Conservation (phyloP, 2,888 invertebrate genomes). For the Drosophila formosana region DNA sequence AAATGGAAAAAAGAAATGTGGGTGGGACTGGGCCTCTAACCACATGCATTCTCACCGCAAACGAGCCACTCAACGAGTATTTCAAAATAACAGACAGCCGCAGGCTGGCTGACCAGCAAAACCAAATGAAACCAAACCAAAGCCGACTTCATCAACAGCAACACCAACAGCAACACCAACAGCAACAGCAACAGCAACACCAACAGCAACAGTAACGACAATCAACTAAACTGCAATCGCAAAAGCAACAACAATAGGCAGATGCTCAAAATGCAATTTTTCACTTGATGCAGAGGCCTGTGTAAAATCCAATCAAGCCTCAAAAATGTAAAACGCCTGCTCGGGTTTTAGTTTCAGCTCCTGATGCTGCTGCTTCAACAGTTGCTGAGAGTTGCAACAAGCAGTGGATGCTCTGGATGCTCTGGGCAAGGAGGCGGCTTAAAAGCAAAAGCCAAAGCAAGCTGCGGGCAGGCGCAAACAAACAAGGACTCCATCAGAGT, state of each 20-base stretch:
- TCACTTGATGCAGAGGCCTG: slow-evolving; percentile 65
- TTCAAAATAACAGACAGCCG: slow-evolving; percentile 78
- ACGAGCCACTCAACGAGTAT: slow-evolving; percentile 80
- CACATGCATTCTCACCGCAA: slow-evolving; percentile 76
- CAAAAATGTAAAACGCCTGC: slow-evolving; percentile 79
- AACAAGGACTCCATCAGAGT: slow-evolving; percentile 43
- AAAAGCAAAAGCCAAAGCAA: slow-evolving; percentile 78
- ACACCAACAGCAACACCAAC: slow-evolving; percentile 35
- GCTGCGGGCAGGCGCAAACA: slow-evolving; percentile 69
- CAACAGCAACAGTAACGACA: slow-evolving; percentile 49
- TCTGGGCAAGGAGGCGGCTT: slow-evolving; percentile 32
- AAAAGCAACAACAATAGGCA: slow-evolving; percentile 46
- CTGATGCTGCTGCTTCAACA: slow-evolving; percentile 8
- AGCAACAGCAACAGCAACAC: slow-evolving; percentile 25
- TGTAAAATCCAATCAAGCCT: slow-evolving; percentile 81
- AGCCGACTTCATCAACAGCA: slow-evolving; percentile 81
- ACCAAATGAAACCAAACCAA: slow-evolving; percentile 77
- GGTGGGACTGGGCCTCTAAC: slow-evolving; percentile 30
- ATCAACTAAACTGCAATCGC: slow-evolving; percentile 40
- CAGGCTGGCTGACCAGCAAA: slow-evolving; percentile 64
- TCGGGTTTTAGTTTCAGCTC: slow-evolving; percentile 35
- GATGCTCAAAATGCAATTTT: slow-evolving; percentile 81
- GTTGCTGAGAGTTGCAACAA: slow-evolving; percentile 21
- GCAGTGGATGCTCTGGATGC: slow-evolving; percentile 6
- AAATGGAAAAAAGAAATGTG: neutral